Evolutionary conservation across 1,140 invertebrate species (phyloP), one percentile per base, ranked within the genome.

Genomic region (Drosophila ercepeae): DNA sequence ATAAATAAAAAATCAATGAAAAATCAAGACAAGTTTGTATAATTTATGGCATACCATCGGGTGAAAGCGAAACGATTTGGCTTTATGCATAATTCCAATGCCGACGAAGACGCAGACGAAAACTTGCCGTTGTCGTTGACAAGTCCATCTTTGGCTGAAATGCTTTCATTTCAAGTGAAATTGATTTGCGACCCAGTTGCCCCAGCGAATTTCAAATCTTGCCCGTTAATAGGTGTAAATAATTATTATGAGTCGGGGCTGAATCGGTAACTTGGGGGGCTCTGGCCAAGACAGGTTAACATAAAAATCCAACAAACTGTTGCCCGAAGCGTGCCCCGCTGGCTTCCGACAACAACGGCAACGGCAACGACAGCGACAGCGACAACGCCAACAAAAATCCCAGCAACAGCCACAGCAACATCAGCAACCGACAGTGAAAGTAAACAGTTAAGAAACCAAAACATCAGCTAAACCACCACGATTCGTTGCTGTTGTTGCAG

Each of bases 1-100:
- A 88, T 86, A 81, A 88, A 89, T 83, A 89, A 89, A 86, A 88
- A 89, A 89, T 88, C 78, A 86, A 82, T 77, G 71, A 86, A 75
- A 88, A 90, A 75, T 86, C 63, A 82, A 64, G 63, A 63, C 75
- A 74, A 64, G 58, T 81, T 44, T 58, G 51, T 50, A 83, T 44
- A 65, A 90, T 75, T 46, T 68, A 59, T 75, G 79, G 57, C 53
- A 52, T 54, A 49, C 46, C 53, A 72, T 25, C 41, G 60, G 79
- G 79, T 86, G 79, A 84, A 84, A 84, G 81, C 76, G 65, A 75
- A 74, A 78, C 59, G 59, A 32, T 32, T 32, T 32, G 29, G 36
- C 36, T 63, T 46, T 84, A 67, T 84, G 79, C 79, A 84, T 84
- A 79, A 74, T 77, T 71, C 61, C 29, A 45, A 39, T 57, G 58